A percentile compares a stretch with the other conserved stretches of the same genome.
Conservation (phyloP, 1,140 invertebrate genomes). For the Pissodes strobi region DNA sequence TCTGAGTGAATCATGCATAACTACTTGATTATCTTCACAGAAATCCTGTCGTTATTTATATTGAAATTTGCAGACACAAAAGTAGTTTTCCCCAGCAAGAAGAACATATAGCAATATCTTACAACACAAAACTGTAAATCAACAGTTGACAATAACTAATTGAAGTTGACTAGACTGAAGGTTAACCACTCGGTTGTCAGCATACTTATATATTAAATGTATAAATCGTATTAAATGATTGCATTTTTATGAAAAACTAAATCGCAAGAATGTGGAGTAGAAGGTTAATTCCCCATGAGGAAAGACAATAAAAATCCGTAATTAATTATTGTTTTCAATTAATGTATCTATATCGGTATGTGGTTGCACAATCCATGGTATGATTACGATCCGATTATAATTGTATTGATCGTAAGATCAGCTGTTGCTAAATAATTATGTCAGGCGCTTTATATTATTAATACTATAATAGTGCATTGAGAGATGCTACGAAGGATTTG, state of each 20-base stretch:
- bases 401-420: too few relatives aligned
- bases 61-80: too few relatives aligned
- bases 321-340: slow-evolving; percentile 20
- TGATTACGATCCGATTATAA: too few relatives aligned
- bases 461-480: too few relatives aligned
- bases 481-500: too few relatives aligned
- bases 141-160: slow-evolving; percentile 20
- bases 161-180: slow-evolving; percentile 13
- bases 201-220: slow-evolving; percentile 4
- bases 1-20: too few relatives aligned
- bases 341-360: neutral
- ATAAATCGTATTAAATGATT: slow-evolving; percentile 20
- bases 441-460: too few relatives aligned
- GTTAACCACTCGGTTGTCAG: slow-evolving; percentile 22
- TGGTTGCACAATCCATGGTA: neutral
- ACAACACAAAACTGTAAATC: neutral
- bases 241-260: slow-evolving; percentile 18
- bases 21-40: too few relatives aligned
- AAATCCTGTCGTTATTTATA: too few relatives aligned
- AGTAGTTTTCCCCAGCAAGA: too few relatives aligned
- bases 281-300: slow-evolving; percentile 19
- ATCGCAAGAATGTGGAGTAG: slow-evolving; percentile 19
- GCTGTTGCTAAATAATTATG: slow-evolving; percentile 4
- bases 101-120: too few relatives aligned
- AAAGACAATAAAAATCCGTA: slow-evolving; percentile 14